These are phyloP conservation scores for Rattus rattus DNA, from an alignment of 2,113 vertebrate species.

Conservation along the genomic window DNA sequence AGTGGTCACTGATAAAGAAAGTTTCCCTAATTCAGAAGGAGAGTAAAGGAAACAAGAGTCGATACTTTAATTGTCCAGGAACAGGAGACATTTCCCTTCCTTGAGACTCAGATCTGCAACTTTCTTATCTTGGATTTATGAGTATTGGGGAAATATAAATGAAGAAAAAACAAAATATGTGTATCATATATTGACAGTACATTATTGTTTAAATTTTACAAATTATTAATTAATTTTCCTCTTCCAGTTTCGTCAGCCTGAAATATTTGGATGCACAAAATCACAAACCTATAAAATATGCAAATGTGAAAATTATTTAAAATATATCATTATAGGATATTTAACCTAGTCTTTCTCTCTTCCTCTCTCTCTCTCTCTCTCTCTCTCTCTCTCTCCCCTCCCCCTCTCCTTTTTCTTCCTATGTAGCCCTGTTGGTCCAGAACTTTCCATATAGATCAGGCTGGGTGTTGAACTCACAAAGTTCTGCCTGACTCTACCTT, in stretches of 20 bases:
- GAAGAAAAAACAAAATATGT: not conserved
- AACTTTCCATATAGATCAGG: not conserved
- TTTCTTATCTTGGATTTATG: not conserved
- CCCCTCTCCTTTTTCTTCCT: not conserved
- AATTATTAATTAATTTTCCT: not conserved
- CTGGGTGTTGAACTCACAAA: not conserved
- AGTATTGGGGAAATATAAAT: not conserved
- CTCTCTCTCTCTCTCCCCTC: no score
- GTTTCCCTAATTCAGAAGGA: not conserved
- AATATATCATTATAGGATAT: not conserved
- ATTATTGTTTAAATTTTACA: not conserved
- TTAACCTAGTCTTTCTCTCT: not conserved
- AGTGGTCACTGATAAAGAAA: not conserved
- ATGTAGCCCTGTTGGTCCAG: not conserved
- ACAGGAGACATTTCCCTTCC: not conserved
- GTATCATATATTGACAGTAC: not conserved
- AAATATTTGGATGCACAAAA: not conserved
- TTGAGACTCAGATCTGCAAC: not conserved
- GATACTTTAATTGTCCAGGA: not conserved
- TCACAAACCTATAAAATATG: not conserved
- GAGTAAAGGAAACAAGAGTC: not conserved
- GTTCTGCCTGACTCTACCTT: not conserved
- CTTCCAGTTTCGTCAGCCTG: not conserved
- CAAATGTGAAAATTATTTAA: not conserved
- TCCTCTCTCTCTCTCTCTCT: not conserved